phyloP scores from a whole-genome alignment of 2,888 invertebrate species.

The Cenopis cana region DNA sequence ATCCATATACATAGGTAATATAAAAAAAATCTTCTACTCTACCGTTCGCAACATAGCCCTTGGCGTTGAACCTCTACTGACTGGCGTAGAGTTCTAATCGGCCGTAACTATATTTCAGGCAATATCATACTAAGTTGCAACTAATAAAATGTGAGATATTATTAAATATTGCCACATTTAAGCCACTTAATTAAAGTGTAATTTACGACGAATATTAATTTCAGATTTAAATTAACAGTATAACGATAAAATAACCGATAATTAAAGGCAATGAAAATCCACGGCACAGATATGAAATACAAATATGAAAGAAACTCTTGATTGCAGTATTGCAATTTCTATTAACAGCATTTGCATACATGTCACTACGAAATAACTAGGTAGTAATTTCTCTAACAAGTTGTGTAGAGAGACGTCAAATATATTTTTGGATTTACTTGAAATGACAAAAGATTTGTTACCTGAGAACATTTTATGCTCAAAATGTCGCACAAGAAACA shows the following conservation, averaged over 20 bases:
- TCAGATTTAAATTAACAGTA: constrained; percentile 15
- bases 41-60: no score
- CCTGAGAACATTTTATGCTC: no score
- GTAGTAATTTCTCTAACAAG: constrained; percentile 22
- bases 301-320: constrained; percentile 40
- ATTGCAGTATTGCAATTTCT: constrained; percentile 46
- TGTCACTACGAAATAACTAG: constrained; percentile 33
- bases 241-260: constrained; percentile 21
- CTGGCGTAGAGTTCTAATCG: no score
- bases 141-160: neutral
- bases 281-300: constrained; percentile 21
- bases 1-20: no score
- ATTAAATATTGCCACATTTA: constrained; percentile 8
- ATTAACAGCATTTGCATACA: constrained; percentile 46
- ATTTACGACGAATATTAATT: constrained; percentile 24
- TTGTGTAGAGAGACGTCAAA: constrained; percentile 3
- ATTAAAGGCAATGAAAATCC: constrained; percentile 32
- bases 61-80: no score
- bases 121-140: neutral
- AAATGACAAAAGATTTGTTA: no score
- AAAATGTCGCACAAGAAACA: no score
- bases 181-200: constrained; percentile 7
- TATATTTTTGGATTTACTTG: no score
- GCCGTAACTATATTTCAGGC: neutral
- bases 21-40: no score